These are phyloP conservation scores for Musca domestica DNA, from an alignment of 1,140 invertebrate genomes.

Conservation along the genomic window DNA sequence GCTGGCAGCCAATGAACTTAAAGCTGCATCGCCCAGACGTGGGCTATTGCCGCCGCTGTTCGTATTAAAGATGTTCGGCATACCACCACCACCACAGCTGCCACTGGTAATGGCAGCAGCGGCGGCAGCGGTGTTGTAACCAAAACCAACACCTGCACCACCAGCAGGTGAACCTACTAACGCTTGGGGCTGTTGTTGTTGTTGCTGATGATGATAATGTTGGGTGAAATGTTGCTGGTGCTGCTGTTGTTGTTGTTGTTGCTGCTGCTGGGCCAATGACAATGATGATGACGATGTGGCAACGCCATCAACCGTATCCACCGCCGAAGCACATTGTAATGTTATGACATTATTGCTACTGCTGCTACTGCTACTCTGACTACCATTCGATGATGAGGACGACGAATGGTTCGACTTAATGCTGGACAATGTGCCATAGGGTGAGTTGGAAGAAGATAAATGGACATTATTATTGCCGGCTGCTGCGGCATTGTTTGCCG, in stretches of 20 bases:
- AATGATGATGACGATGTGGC: slow-evolving; percentile 1
- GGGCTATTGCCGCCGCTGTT: slow-evolving; percentile 32
- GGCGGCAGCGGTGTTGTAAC: background rate
- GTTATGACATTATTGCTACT: slow-evolving; percentile 45
- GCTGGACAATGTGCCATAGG: slow-evolving; percentile 45
- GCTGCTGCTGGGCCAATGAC: background rate
- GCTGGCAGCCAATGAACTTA: slow-evolving; percentile 49
- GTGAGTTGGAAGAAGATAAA: slow-evolving; percentile 31
- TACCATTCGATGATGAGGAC: slow-evolving; percentile 45
- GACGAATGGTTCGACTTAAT: slow-evolving; percentile 48
- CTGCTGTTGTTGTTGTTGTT: slow-evolving; percentile 22
- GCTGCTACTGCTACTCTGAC: slow-evolving; percentile 36
- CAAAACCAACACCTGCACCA: slow-evolving; percentile 11
- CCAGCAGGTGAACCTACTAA: slow-evolving; percentile 38
- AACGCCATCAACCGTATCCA: slow-evolving; percentile 31
- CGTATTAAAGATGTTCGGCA: background rate
- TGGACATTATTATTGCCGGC: background rate
- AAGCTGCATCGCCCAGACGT: slow-evolving; percentile 38
- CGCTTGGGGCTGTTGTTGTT: slow-evolving; percentile 29
- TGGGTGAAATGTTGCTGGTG: slow-evolving; percentile 22
- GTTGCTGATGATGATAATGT: slow-evolving; percentile 7
- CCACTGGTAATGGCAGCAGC: background rate
- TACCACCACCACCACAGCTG: background rate
- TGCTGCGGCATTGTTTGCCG: slow-evolving; percentile 5
- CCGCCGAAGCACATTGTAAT: slow-evolving; percentile 36